Base-by-base conservation (phyloP, 2,113 vertebrate genomes). In the Corythaixoides concolor region DNA sequence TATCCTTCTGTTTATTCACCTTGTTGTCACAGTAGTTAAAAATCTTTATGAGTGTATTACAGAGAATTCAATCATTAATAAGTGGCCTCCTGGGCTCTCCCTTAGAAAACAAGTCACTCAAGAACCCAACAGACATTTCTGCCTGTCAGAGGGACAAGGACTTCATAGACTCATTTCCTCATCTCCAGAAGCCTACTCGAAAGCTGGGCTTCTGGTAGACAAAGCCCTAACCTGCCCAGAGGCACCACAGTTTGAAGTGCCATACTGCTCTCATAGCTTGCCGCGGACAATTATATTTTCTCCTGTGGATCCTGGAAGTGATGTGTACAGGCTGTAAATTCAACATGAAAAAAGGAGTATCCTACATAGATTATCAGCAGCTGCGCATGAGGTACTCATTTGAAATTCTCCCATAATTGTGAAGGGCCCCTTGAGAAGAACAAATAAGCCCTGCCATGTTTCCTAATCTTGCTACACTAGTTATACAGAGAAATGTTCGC, bases 351-450 rank as follows among this genome's bases (percentile, higher is more conserved):
- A 88, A 80, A 75, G 69, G 66, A 95, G 24, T 19, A 95, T 37
- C 55, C 93, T 80, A 39, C 69, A 67, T 30, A 88, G 75, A 92
- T 85, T 68, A 92, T 21, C 94, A 78, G 82, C 78, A 87, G 69
- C 93, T 73, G 45, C 4, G 12, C 66, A 55, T 0, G 4, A 95
- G 87, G 79, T 33, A 26, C 75, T 70, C 26, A 4, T 95, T 50
- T 68, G 85, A 95, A 94, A 97, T 93, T 95, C 90, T 91, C 55
- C 75, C 69, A 55, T 95, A 95, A 96, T 91, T 92, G 90, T 91
- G 82, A 97, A 96, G 75, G 70, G 88, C 84, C 97, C 81, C 95
- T 84, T 66, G 94, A 97, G 96, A 94, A 96, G 96, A 95, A 94
- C 94, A 97, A 96, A 96, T 91, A 96, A 92, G 85, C 58, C 78